Evolutionary conservation across 1,140 invertebrate species (phyloP), one percentile per base, ranked within the genome.

Genomic region (Temnothorax longispinosus): DNA sequence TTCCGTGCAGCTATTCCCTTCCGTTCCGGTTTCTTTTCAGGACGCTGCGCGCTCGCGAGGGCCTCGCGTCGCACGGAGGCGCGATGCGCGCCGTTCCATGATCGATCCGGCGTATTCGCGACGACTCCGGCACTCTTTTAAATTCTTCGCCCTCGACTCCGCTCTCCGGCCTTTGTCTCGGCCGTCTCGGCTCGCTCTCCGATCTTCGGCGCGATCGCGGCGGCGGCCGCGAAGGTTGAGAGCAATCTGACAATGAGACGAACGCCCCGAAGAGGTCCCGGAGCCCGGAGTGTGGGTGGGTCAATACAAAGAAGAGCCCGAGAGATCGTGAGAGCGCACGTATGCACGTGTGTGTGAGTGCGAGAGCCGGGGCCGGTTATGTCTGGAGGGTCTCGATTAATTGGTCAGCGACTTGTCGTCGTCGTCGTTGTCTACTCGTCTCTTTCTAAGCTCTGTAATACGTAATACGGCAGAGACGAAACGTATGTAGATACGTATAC

Each of bases 241-340:
- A 91, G 75, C 89, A 88, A 75, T 88, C 89, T 90, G 89, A 27
- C 27, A 27, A 27, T 27, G 1, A 90, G 64, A 86, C 11, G 72
- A 82, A 62, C 21, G 41, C 50, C 52, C 84, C 35, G 27, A 27
- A 27, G 27, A 27, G 27, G 27, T 15, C 13, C n/a, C 2, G 18
- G 7, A n/a, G 38, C 3, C 38, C 47, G 3, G 4, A 50, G 50
- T 85, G 67, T 76, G 87, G 54, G 78, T 64, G 69, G 84, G 88
- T 89, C 88, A 86, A 86, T 89, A 89, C 88, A 89, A 86, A 80
- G 85, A 71, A 71, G 72, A 21, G 8, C 35, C 41, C 38, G 3
- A 3, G 47, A 52, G 50, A 27, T 27, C 69, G 69, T n/a, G 15
- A 15, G 15, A 27, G 41, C 18, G 8, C 13, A 41, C n/a, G 38